These are phyloP conservation scores for Battus philenor DNA, from an alignment of 1,140 invertebrate species.

Conservation along the genomic window DNA sequence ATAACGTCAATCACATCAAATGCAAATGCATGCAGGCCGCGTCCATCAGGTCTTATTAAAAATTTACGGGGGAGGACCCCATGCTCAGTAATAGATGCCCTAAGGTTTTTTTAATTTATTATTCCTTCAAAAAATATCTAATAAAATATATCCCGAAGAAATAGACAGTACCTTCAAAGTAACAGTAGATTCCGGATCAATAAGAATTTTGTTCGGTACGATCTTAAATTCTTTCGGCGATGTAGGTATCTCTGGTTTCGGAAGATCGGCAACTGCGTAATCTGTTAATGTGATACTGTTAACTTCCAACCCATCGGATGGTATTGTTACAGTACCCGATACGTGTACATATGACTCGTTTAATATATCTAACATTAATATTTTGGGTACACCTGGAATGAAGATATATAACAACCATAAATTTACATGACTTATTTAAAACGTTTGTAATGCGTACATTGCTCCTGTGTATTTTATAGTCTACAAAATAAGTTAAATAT, in stretches of 20 bases:
- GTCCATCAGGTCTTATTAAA: too few relatives aligned
- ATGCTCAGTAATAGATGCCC: too few relatives aligned
- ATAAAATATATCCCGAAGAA: too few relatives aligned
- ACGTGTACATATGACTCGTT: slow-evolving; percentile 59
- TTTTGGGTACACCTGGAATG: slow-evolving; percentile 53
- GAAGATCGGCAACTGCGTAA: slow-evolving; percentile 42
- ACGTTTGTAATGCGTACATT: too few relatives aligned
- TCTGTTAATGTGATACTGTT: slow-evolving; percentile 53
- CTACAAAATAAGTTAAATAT: too few relatives aligned
- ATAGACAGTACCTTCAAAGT: slow-evolving; percentile 49
- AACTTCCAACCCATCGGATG: slow-evolving; percentile 62
- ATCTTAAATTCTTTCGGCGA: slow-evolving; percentile 63
- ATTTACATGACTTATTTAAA: too few relatives aligned
- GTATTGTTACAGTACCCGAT: slow-evolving; percentile 47
- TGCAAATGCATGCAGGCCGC: too few relatives aligned
- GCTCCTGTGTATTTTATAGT: background rate
- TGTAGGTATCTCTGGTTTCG: slow-evolving; percentile 51
- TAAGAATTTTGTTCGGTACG: slow-evolving; percentile 46
- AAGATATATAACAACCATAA: too few relatives aligned
- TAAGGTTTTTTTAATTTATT: too few relatives aligned
- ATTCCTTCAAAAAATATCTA: too few relatives aligned
- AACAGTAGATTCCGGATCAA: slow-evolving; percentile 46
- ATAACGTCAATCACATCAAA: too few relatives aligned
- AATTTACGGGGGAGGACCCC: too few relatives aligned
- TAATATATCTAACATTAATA: slow-evolving; percentile 53